Base-by-base conservation (phyloP, 2,113 vertebrate species). In the Philantomba maxwellii region DNA sequence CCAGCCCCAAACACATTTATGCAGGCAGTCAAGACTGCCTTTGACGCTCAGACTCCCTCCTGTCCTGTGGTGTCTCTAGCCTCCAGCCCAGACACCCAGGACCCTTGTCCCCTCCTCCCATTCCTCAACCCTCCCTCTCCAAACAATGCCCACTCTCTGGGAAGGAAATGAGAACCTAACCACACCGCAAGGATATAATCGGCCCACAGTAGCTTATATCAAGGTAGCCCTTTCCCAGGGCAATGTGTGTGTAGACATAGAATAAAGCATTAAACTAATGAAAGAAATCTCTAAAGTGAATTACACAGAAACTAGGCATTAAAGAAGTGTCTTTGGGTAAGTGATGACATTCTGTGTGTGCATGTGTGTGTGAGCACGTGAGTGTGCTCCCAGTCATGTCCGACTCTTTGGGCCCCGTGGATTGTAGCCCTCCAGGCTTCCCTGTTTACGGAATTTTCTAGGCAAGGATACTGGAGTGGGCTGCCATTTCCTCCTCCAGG, bases 221-320 rank as follows among this genome's bases (percentile, higher is more conserved):
- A 2, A 60, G 51, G 15, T 12, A 36, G 30, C 23, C 10, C 10
- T 85, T 91, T 87, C 64, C 49, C 43, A 36, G 39, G 93, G 80
- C 55, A 77, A 58, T 66, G 73, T 36, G 26, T 84, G 77, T 92
- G 62, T 70, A 78, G 90, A 96, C 23, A 25, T 17, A 49, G 53
- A 55, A 45, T 58, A 62, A 75, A 94, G 62, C 85, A 89, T 87
- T 73, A 93, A 92, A 81, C 60, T 78, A 95, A 89, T 94, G 60
- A 95, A 89, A 86, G 66, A 75, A 92, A 90, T 82, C 87, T 80
- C 80, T 96, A 33, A 64, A 81, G 39, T 81, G 55, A 94, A 93
- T 92, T 49, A 66, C 88, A 81, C 87, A 92, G 92, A 95, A 96
- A 92, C 36, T 33, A 96, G 94, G 91, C 94, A 60, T 93, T 89